phyloP scores from a whole-genome alignment of 2,888 invertebrate species.

The Nemotelus pantherinus region DNA sequence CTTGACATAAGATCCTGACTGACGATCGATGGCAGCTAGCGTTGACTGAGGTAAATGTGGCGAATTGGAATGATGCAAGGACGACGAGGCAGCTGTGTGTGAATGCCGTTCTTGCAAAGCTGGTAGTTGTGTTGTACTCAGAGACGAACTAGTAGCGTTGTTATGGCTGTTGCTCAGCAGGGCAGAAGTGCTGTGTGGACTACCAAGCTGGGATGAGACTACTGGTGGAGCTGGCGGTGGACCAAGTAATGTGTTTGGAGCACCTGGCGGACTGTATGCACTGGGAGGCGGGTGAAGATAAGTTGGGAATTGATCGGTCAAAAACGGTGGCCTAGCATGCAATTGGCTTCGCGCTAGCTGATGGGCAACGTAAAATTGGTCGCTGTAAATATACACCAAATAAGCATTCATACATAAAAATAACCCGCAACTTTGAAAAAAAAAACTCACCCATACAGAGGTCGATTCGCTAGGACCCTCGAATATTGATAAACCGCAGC shows the following conservation, averaged over 20 bases:
- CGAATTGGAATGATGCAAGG: constrained; percentile 18
- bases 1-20: constrained; percentile 23
- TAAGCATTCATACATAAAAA: not conserved
- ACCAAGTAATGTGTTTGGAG: constrained; percentile 47
- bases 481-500: constrained; percentile 52
- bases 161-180: constrained; percentile 47
- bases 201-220: constrained; percentile 17
- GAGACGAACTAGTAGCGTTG: constrained; percentile 37
- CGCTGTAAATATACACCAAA: constrained; percentile 19
- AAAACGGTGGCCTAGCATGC: constrained; percentile 53
- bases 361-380: constrained; percentile 52
- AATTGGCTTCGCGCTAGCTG: constrained; percentile 51
- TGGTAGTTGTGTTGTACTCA: constrained; percentile 41
- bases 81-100: constrained; percentile 6
- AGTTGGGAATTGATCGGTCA: constrained; percentile 54
- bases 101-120: constrained; percentile 24
- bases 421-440: not conserved
- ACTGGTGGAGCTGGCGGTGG: constrained; percentile 41
- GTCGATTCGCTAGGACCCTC: constrained; percentile 50
- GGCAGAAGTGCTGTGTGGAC: constrained; percentile 34
- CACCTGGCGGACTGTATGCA: constrained; percentile 48
- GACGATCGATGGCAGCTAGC: not conserved
- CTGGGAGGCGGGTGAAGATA: constrained; percentile 52
- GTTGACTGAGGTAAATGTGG: constrained; percentile 35
- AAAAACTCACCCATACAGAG: constrained; percentile 54